A percentile compares a stretch with the other conserved stretches of the same genome.
Evolutionary conservation across 1,140 invertebrate genomes (phyloP).

Genomic region (Bombus affinis): DNA sequence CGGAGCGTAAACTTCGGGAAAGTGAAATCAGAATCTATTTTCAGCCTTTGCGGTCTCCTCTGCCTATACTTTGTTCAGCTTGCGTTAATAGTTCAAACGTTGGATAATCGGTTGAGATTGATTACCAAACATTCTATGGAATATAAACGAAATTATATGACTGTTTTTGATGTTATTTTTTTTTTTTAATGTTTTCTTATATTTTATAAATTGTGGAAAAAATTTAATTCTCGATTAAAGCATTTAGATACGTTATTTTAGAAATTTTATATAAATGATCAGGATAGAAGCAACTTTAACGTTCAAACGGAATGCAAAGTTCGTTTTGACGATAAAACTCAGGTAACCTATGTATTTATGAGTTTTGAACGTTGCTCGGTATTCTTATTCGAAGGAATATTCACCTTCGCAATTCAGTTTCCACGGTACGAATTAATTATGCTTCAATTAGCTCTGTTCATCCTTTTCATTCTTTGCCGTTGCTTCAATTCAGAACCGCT

Average conservation of each 20-base stretch:
- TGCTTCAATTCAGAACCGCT: not conserved
- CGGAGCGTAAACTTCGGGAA: not conserved
- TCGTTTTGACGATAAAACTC: not conserved
- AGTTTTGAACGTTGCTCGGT: too few relatives aligned
- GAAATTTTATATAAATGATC: not conserved
- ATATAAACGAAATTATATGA: too few relatives aligned
- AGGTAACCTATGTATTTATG: not conserved
- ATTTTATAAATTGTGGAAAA: too few relatives aligned
- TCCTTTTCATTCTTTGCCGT: not conserved
- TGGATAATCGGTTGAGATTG: not conserved
- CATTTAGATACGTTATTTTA: too few relatives aligned
- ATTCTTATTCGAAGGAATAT: not conserved
- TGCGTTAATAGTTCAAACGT: not conserved
- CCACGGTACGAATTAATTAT: not conserved
- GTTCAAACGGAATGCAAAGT: not conserved
- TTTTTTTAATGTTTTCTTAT: too few relatives aligned
- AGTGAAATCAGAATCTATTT: conserved; percentile 5
- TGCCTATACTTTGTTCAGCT: not conserved
- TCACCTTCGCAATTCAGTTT: not conserved
- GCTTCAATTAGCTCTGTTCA: not conserved
- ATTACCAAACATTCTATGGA: not conserved
- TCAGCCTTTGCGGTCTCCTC: not conserved
- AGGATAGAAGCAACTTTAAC: not conserved
- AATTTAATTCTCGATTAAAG: too few relatives aligned
- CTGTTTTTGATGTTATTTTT: too few relatives aligned